Evolutionary conservation across 2,888 invertebrate genomes (phyloP).

Genomic region (Apotomis capreana): DNA sequence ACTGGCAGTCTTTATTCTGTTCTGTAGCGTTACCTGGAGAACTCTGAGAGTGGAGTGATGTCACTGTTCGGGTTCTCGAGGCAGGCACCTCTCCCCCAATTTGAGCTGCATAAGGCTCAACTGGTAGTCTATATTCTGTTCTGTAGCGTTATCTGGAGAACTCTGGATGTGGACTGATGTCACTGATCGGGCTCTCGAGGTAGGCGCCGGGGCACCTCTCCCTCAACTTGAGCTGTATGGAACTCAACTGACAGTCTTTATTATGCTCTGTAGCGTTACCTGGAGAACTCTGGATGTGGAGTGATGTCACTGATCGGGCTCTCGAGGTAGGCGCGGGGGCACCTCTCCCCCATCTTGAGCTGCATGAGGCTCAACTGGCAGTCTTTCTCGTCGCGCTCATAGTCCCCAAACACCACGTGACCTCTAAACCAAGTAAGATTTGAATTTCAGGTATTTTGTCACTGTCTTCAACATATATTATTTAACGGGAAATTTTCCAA

Average conservation of each 20-base stretch:
- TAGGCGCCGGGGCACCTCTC: slow-evolving; percentile 64
- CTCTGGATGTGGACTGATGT: slow-evolving; percentile 72
- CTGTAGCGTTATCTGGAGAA: slow-evolving; percentile 60
- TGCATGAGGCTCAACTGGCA: slow-evolving; percentile 61
- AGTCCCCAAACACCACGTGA: slow-evolving; percentile 71
- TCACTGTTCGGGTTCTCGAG: slow-evolving; percentile 65
- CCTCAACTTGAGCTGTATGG: slow-evolving; percentile 59
- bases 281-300: slow-evolving; percentile 73
- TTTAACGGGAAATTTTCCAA: no score
- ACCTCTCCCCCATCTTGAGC: slow-evolving; percentile 58
- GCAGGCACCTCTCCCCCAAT: slow-evolving; percentile 63
- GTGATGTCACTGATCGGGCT: slow-evolving; percentile 63
- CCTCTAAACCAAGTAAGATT: slow-evolving; percentile 54
- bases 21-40: slow-evolving; percentile 57
- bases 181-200: slow-evolving; percentile 64
- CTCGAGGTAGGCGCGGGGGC: slow-evolving; percentile 69
- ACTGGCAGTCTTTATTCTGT: slow-evolving; percentile 57
- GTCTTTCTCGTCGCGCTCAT: slow-evolving; percentile 71
- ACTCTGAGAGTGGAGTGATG: slow-evolving; percentile 72
- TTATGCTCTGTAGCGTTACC: slow-evolving; percentile 50
- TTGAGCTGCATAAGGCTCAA: slow-evolving; percentile 59
- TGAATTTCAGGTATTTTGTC: no score
- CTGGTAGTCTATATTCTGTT: slow-evolving; percentile 55
- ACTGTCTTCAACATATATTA: no score
- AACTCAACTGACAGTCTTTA: slow-evolving; percentile 63